Evolutionary conservation across 2,888 invertebrate species (phyloP), one percentile per base, ranked within the genome.

Genomic region (Drosophila pullipes): DNA sequence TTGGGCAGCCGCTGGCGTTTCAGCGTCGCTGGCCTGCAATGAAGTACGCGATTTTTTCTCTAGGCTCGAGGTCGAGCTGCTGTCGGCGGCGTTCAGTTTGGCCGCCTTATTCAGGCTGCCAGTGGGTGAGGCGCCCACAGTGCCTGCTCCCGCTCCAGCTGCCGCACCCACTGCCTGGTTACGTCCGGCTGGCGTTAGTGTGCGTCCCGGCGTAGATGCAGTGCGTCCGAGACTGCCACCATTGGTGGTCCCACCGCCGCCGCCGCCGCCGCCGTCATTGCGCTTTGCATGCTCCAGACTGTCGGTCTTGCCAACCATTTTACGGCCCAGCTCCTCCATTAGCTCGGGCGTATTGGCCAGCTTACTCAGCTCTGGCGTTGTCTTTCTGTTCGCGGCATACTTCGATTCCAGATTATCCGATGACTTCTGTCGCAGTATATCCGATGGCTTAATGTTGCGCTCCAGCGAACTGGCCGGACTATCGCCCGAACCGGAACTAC

Each of bases 381-480:
- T 94, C 78, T 93, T 92, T 13, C 94, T 85, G 78, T 93, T 93
- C 9, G 91, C 81, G 7, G 91, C 88, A 62, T 92, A 90, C 75
- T 93, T 94, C 4, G 92, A 88, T 72, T 94, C 94, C 58, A 93
- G 78, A 50, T 92, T 91, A 74, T 94, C 93, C n/a, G 93, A 91
- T 4, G 93, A 93, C 76, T 94, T 94, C 68, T 94, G 93, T 9
- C 93, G 91, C 49, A 94, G 81, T 64, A 94, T 93, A 78, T 94
- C 94, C 47, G 93, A 94, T 62, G 93, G 93, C 79, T 94, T 94
- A 18, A 94, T 91, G 71, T 93, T 93, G 4, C 93, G 92, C 74
- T 94, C 93, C 55, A 94, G 74, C 28, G 93, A 94, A 73, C 91
- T 93, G 25, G 87, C 91, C 16, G 94, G 92, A 75, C 93, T 93